Evolutionary conservation across 2,888 invertebrate genomes (phyloP), one percentile per base, ranked within the genome.

Genomic region (Dexiosoma caninum): DNA sequence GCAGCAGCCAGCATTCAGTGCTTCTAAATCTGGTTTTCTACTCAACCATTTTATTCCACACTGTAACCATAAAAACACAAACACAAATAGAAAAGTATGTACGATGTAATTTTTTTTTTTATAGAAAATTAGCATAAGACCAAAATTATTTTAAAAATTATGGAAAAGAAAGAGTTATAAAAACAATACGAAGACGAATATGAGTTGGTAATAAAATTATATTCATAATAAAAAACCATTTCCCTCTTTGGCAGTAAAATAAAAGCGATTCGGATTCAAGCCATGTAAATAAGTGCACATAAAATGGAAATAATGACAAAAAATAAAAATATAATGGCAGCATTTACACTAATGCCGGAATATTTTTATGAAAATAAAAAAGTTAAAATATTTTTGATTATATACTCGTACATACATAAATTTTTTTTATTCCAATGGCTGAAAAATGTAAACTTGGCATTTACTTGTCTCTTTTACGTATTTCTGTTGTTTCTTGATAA

Each of bases 161-260:
- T 5, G 27, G 14, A 44, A 12, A 37, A 55, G 27, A 76, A 76
- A 42, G 64, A 46, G 46, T 64, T 57, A 62, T 14, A 60, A 14
- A 51, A 30, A 44, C 23, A 8, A 19, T 57, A 62, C 21, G 49
- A 14, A 51, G 32, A 44, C 23, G 12, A 19, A 16, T 14, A 21
- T 19, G 30, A 71, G 2, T n/a, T 49, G 40, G 59, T 64, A 74
- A 69, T 67, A 75, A 67, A 60, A 75, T 59, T 60, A 44, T 51
- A 14, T 64, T 60, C 46, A 64, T 37, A 66, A 35, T 21, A 12
- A 60, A 60, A 30, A 40, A 42, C 16, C 21, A 35, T 62, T 69
- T 23, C 70, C 59, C 70, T n/a, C 51, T 57, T 59, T 66, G 51
- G 53, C 75, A 70, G 53, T 75, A 80, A 80, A 80, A 80, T 59